Percentiles rank a stretch among this genome's conserved stretches.
phyloP scores from a whole-genome alignment of 2,888 invertebrate species.

The Drosophila sordidapex region DNA sequence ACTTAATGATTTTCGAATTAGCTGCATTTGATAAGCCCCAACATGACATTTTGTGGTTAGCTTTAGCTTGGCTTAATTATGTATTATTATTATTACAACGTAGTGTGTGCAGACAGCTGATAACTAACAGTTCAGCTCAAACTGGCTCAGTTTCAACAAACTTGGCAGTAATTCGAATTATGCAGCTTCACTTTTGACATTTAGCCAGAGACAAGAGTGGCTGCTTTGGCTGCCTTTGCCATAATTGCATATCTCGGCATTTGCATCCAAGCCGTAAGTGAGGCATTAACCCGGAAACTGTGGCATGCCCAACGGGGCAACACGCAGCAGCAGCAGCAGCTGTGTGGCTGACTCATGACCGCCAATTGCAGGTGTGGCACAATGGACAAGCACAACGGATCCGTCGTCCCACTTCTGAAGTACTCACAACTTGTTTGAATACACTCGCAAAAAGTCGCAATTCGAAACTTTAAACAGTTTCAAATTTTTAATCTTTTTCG shows the following conservation, averaged over 20 bases:
- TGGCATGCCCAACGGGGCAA: constrained; percentile 26
- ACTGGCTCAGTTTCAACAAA: constrained; percentile 23
- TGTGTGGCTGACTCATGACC: constrained; percentile 58
- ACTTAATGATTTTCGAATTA: constrained; percentile 73
- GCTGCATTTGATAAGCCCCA: constrained; percentile 54
- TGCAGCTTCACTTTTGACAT: constrained; percentile 71
- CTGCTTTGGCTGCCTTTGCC: constrained; percentile 13
- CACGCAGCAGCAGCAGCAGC: constrained; percentile 17
- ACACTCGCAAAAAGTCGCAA: constrained; percentile 4
- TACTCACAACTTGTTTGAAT: constrained; percentile 65
- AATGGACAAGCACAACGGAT: constrained; percentile 34
- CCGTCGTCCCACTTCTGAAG: constrained; percentile 44
- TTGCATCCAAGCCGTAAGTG: constrained; percentile 51
- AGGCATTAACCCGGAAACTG: constrained; percentile 75
- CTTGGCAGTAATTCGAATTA: constrained; percentile 54
- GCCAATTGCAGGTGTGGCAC: constrained; percentile 78
- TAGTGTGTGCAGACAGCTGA: constrained; percentile 26
- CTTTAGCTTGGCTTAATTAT: constrained; percentile 3
- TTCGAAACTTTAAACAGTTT: too few species aligned
- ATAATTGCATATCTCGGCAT: constrained; percentile 44
- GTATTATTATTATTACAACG: constrained; percentile 37
- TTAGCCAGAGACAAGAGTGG: constrained; percentile 40
- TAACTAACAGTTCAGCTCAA: constrained; percentile 15
- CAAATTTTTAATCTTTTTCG: not conserved
- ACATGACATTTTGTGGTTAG: constrained; percentile 35